Evolutionary conservation across 2,888 invertebrate genomes (phyloP).

Genomic region (Antheraea yamamai): DNA sequence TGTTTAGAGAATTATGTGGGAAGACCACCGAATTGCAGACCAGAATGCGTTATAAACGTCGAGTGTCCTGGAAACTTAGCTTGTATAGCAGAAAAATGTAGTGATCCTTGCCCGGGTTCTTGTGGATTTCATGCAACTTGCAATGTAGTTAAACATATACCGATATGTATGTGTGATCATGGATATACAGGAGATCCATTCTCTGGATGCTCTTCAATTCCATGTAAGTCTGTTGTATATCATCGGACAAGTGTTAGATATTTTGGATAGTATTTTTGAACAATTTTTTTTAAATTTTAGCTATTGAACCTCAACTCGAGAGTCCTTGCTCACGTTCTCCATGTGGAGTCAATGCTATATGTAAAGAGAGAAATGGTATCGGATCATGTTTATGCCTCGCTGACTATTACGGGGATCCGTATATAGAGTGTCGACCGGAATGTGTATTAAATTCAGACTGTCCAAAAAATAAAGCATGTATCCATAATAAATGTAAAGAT

Average conservation of each 20-base stretch:
- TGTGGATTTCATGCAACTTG: slow-evolving; percentile 89
- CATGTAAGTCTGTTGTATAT: slow-evolving; percentile 73
- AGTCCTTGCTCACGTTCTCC: slow-evolving; percentile 91
- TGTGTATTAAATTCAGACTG: slow-evolving; percentile 95
- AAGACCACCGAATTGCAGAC: slow-evolving; percentile 89
- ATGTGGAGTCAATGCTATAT: slow-evolving; percentile 93
- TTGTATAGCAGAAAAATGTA: slow-evolving; percentile 87
- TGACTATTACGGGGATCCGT: slow-evolving; percentile 93
- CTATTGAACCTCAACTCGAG: slow-evolving; percentile 75
- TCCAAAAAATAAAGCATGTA: slow-evolving; percentile 87
- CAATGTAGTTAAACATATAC: slow-evolving; percentile 86
- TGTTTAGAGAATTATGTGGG: slow-evolving; percentile 89
- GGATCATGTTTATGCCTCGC: slow-evolving; percentile 91
- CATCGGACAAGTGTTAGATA: not conserved
- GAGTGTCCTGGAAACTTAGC: slow-evolving; percentile 88
- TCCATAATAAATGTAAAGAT: slow-evolving; percentile 91
- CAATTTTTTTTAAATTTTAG: slow-evolving; percentile 53
- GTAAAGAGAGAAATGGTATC: slow-evolving; percentile 89
- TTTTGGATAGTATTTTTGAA: slow-evolving; percentile 4
- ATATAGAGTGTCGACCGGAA: slow-evolving; percentile 92
- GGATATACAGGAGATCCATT: slow-evolving; percentile 91
- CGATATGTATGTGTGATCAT: slow-evolving; percentile 87
- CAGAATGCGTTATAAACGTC: slow-evolving; percentile 87
- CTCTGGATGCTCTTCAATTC: slow-evolving; percentile 85
- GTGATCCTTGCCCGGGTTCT: slow-evolving; percentile 88